These are phyloP conservation scores for Rousettus madagascariensis DNA, from an alignment of 2,797 vertebrate genomes.

Conservation along the genomic window DNA sequence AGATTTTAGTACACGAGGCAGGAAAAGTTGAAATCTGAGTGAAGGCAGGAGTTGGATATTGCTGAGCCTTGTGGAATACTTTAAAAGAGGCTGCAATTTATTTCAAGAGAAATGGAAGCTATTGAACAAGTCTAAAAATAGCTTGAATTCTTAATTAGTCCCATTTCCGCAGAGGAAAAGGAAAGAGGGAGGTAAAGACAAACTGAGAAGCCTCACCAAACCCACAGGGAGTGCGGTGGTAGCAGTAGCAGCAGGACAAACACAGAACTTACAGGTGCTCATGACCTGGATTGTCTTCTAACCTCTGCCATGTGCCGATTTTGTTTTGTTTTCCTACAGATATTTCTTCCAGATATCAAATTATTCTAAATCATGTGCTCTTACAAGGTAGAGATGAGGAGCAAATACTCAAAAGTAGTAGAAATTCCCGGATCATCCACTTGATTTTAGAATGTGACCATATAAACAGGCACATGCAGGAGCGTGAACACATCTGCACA, in stretches of 20 bases:
- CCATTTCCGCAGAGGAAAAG: neutral
- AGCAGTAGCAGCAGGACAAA: neutral
- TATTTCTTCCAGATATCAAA: neutral
- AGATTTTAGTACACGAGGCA: neutral
- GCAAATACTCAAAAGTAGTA: neutral
- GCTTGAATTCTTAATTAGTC: neutral
- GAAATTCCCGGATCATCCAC: neutral
- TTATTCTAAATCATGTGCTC: neutral
- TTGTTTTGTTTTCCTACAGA: neutral
- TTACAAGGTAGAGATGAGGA: neutral
- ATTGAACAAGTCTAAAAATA: neutral
- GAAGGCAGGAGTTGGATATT: neutral
- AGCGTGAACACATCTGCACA: rapidly evolving
- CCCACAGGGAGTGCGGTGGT: neutral
- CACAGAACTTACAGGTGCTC: rapidly evolving
- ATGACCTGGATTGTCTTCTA: neutral
- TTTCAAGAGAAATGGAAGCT: neutral
- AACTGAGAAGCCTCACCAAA: neutral
- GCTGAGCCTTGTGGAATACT: neutral
- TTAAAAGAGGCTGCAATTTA: neutral
- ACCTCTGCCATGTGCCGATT: neutral
- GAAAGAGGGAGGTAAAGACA: neutral
- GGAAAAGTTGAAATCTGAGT: neutral
- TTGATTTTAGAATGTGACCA: neutral
- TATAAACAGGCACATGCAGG: neutral